Conservation (phyloP, 2,113 vertebrate species). For the Sminthopsis crassicaudata region DNA sequence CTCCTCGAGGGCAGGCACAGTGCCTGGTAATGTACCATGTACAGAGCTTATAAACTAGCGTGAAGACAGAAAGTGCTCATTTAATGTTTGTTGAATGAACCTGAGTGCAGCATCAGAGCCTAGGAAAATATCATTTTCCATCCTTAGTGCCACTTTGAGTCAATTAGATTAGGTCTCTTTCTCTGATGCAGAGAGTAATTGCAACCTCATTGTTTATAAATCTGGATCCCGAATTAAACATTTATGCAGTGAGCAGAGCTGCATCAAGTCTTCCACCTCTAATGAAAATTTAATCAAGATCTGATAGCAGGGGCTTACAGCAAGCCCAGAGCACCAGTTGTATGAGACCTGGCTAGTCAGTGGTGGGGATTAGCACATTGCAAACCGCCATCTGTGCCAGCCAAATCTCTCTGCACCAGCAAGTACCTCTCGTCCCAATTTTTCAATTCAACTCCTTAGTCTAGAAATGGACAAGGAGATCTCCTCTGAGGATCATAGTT, state of each 20-base stretch:
- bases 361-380: not conserved
- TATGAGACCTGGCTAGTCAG: not conserved
- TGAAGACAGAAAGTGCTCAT: not conserved
- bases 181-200: slow-evolving; percentile 55
- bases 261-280: slow-evolving; percentile 10
- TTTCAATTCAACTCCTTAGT: not conserved
- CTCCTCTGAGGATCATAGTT: slow-evolving; percentile 21
- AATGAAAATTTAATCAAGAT: slow-evolving; percentile 43
- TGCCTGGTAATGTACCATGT: not conserved
- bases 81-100: not conserved
- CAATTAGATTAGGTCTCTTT: slow-evolving; percentile 47
- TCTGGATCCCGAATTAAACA: slow-evolving; percentile 66
- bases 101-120: not conserved
- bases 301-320: slow-evolving; percentile 39
- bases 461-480: slow-evolving; percentile 70
- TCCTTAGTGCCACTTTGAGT: not conserved
- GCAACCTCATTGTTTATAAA: slow-evolving; percentile 48
- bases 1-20: not conserved
- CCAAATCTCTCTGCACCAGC: not conserved
- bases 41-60: not conserved
- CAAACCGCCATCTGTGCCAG: not conserved
- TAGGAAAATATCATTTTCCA: not conserved
- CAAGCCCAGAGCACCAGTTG: not conserved
- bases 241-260: slow-evolving; percentile 36
- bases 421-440: not conserved